Base-by-base conservation (phyloP, 92 coral and sea anemone species). In the Parazoanthus swiftii region DNA sequence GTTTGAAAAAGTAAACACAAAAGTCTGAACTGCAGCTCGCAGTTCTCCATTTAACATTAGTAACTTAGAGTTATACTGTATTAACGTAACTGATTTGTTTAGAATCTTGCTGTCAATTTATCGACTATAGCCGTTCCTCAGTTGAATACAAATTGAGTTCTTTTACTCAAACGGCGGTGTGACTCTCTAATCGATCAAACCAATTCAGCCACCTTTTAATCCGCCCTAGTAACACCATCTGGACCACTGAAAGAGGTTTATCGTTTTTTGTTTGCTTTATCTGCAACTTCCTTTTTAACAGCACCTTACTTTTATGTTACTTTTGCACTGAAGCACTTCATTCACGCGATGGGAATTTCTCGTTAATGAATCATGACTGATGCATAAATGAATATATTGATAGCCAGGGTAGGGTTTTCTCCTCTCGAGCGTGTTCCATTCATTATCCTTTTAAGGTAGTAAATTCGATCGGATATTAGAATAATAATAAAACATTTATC, bases 191-290 rank as follows among this genome's bases (percentile, higher is more conserved):
- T 50, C 56, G 56, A 50, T 50, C 56, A 50, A 50, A 50, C 56
- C 56, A 50, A 50, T 50, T 50, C 56, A 50, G 56, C 56, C 56
- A 50, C 56, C 56, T 50, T 50, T 50, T 50, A 50, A 50, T 50
- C 74, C 74, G 73, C 73, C 73, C 73, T 67, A 67, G 73, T 67
- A 67, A 67, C 73, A 67, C 74, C 74, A 67, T 67, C 74, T 67
- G 74, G 74, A 67, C 74, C 74, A 67, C 74, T 67, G 26, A 67
- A 67, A 67, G 74, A 67, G 26, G 74, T 67, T 67, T 67, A 67
- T 67, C 74, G 74, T 67, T 67, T 67, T 16, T 67, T 67, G 73
- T 67, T 67, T 67, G 74, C 74, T 67, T 67, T 67, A 67, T 67
- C 26, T 67, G 74, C 74, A 67, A 67, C 74, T 67, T 67, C 74